phyloP scores from a whole-genome alignment of 53 echinoderm and acorn worm species.

The Luidia sarsii region DNA sequence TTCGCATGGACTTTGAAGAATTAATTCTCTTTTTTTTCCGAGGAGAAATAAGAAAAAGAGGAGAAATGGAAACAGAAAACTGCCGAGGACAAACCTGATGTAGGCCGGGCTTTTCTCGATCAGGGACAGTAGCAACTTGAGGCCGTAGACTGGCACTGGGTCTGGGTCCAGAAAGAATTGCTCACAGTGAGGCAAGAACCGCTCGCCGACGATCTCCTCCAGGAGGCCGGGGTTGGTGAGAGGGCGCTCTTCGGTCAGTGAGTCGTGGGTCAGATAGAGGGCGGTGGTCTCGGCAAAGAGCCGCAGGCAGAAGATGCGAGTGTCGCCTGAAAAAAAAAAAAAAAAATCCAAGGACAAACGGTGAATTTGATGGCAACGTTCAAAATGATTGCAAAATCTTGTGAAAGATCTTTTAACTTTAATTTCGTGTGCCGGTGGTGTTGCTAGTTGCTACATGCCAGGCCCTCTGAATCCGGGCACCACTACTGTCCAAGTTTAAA shows the following conservation, averaged over 20 bases:
- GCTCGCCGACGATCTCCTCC: slow-evolving; percentile 70
- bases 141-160: slow-evolving; percentile 91
- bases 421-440: no score
- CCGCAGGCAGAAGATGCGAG: slow-evolving; percentile 85
- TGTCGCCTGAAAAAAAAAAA: slow-evolving; percentile 74
- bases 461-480: no score
- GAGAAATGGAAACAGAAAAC: no score
- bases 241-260: slow-evolving; percentile 80
- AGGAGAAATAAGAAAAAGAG: no score
- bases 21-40: neutral
- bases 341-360: no score
- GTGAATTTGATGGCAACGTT: no score
- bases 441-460: no score
- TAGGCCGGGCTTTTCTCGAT: slow-evolving; percentile 85
- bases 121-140: slow-evolving; percentile 88
- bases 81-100: slow-evolving; percentile 79
- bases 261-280: slow-evolving; percentile 87
- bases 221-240: slow-evolving; percentile 76
- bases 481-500: no score
- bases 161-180: slow-evolving; percentile 88
- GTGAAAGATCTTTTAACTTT: no score
- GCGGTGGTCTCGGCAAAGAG: slow-evolving; percentile 88
- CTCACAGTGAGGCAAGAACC: slow-evolving; percentile 79
- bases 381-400: no score
- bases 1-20: no score